Base-by-base conservation (phyloP, 2,888 invertebrate genomes). In the Hyposoter dolosus region DNA sequence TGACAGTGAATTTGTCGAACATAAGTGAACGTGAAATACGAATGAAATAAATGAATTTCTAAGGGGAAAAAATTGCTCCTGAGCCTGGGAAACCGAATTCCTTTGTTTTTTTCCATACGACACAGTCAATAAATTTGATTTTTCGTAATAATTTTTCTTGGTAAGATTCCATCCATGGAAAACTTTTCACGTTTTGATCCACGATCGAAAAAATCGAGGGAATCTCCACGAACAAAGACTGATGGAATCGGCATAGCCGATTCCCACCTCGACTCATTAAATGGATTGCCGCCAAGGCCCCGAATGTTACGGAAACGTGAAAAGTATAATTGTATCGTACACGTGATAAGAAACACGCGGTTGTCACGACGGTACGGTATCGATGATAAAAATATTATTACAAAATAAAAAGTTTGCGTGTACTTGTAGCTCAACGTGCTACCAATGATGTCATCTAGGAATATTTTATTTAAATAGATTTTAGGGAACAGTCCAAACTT, bases 381-480 rank as follows among this genome's bases (percentile, higher is more conserved):
- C 28, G 32, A n/a, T 45, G 50, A 50, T 77, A 50, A 65, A 32
- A 43, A 77, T 15, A 6, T 1, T 17, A 35, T 10, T 35, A n/a
- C 4, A 47, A 77, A 77, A 77, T 50, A 12, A 75, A 75, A 23
- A 63, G 7, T 56, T 4, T 50, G 19, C 32, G 53, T 40, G 47
- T 35, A 72, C 72, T 19, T 35, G 32, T 6, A 28, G 10, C 32
- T 19, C 15, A 23, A 56, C 10, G 2, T 0, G 19, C 35, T n/a
- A 12, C 12, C 23, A 23, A 56, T 4, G 19, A 23, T 56, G 2
- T 56, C 23, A 56, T 23, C 1, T 12, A 28, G 23, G 10, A 56
- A 9, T 28, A 12, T 56, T 28, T 3, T 12, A 1, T 28, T 56
- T 12, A 3, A 2, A 4, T 12, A 4, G 1, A 4, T 12, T 56